These are phyloP conservation scores for Dromiciops gliroides DNA, from an alignment of 2,113 vertebrate genomes.

Conservation along the genomic window DNA sequence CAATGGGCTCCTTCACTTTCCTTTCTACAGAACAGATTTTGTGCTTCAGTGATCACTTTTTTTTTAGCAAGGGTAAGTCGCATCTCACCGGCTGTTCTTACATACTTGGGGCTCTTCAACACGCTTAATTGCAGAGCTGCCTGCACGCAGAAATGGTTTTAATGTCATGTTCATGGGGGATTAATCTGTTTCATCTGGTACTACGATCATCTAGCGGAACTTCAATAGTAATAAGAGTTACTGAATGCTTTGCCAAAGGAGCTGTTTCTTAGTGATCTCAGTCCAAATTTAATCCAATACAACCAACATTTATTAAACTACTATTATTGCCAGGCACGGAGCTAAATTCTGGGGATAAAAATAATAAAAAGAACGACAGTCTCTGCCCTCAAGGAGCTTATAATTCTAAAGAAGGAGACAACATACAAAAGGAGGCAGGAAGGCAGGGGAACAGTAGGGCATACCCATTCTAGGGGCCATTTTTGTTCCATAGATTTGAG, in stretches of 20 bases:
- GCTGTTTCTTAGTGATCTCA: constrained; percentile 39
- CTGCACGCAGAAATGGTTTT: constrained; percentile 5
- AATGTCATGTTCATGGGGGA: constrained; percentile 47
- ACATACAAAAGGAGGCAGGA: background rate
- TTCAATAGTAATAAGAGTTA: constrained; percentile 30
- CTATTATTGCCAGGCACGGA: background rate
- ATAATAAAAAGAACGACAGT: background rate
- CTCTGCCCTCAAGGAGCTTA: background rate
- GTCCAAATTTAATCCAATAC: background rate
- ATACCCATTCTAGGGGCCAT: background rate
- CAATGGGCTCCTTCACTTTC: background rate
- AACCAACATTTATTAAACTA: background rate
- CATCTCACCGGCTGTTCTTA: constrained; percentile 39
- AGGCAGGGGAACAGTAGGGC: background rate
- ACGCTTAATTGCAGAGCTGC: constrained; percentile 49
- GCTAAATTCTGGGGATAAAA: background rate
- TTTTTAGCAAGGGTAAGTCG: constrained; percentile 47
- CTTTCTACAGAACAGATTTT: constrained; percentile 38
- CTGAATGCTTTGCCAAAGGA: constrained; percentile 45
- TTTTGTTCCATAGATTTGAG: background rate
- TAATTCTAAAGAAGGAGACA: background rate
- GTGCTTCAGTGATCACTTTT: constrained; percentile 56
- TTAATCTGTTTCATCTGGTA: constrained; percentile 44
- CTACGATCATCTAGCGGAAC: constrained; percentile 4
- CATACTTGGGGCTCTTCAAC: constrained; percentile 10